A percentile compares a stretch with the other conserved stretches of the same genome.
Conservation (phyloP, 1,140 invertebrate genomes). For the Neotoxoptera formosana region DNA sequence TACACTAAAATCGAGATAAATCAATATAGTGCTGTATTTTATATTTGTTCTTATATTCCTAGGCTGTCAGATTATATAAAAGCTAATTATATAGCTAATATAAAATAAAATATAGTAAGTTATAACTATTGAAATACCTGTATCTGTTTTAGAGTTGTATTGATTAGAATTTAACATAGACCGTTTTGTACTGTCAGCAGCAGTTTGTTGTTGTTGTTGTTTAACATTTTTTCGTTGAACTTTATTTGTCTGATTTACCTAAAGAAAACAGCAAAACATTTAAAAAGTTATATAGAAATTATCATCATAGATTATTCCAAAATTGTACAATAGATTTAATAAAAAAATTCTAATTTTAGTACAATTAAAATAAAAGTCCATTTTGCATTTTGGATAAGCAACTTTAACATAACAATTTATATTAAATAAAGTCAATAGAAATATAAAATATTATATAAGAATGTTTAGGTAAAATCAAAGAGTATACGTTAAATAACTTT, state of each 20-base stretch:
- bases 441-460: background rate
- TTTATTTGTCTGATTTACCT: slow-evolving; percentile 48
- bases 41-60: background rate
- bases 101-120: background rate
- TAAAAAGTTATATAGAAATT: background rate
- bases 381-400: background rate
- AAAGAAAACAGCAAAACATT: background rate
- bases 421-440: background rate
- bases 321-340: too few relatives aligned
- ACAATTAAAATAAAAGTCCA: background rate
- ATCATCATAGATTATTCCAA: too few relatives aligned
- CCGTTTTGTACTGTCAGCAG: slow-evolving; percentile 30
- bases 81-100: background rate
- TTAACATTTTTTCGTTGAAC: slow-evolving; percentile 28
- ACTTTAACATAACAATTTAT: background rate
- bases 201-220: slow-evolving; percentile 25
- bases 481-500: background rate
- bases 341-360: too few relatives aligned
- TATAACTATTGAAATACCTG: slow-evolving; percentile 30
- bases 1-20: background rate
- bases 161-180: slow-evolving; percentile 36
- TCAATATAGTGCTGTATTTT: too few relatives aligned
- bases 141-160: slow-evolving; percentile 37
- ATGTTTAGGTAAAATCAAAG: background rate
- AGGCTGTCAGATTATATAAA: background rate